phyloP scores from a whole-genome alignment of 2,797 vertebrate species.

The Acanthopagrus latus region DNA sequence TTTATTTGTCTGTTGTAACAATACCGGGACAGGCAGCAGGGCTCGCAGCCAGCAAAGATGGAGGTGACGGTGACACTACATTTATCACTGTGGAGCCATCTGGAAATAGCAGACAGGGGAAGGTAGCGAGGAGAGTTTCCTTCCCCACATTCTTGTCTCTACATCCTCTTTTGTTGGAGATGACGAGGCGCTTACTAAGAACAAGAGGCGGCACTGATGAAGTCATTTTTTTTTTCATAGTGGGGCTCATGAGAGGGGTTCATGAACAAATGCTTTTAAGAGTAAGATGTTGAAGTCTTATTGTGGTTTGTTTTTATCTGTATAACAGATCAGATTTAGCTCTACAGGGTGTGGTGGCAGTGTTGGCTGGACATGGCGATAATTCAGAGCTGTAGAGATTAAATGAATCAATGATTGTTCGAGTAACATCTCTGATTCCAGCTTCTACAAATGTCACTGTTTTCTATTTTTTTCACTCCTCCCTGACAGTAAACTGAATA shows the following conservation, averaged over 20 bases:
- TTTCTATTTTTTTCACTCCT: no score
- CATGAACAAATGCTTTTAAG: background rate
- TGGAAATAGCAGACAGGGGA: constrained; percentile 28
- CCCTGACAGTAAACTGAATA: no score
- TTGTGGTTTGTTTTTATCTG: background rate
- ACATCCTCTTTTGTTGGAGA: constrained; percentile 46
- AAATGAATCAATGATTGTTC: no score
- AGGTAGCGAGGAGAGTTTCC: constrained; percentile 26
- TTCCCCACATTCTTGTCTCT: constrained; percentile 23
- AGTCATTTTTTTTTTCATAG: constrained; percentile 14
- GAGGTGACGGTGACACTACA: background rate
- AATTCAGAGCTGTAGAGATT: no score
- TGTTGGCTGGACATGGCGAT: no score
- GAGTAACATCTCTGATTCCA: no score
- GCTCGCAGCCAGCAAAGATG: background rate
- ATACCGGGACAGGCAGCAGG: constrained; percentile 10
- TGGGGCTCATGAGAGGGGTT: background rate
- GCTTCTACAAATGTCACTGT: no score
- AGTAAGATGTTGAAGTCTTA: background rate
- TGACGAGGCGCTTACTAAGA: constrained; percentile 44
- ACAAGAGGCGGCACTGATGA: background rate
- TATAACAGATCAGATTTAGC: constrained; percentile 10
- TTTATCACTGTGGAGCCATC: constrained; percentile 14
- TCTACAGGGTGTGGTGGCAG: constrained; percentile 16
- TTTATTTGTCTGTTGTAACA: constrained; percentile 33